A percentile compares a stretch with the other conserved stretches of the same genome.
phyloP scores from a whole-genome alignment of 2,888 invertebrate genomes.

The Fabriciana adippe region DNA sequence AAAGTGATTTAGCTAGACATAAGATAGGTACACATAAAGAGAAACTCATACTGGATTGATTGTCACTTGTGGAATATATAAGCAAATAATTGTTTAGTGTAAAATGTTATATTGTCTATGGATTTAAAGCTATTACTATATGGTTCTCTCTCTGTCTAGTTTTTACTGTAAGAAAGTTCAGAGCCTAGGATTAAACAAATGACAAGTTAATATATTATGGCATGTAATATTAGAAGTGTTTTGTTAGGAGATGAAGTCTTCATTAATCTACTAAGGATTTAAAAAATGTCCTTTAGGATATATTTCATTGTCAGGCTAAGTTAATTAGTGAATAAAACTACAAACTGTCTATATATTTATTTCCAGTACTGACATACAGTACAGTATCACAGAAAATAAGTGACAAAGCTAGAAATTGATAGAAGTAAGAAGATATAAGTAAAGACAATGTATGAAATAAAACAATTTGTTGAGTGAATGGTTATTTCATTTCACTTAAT shows the following conservation, averaged over 20 bases:
- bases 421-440: slow-evolving; percentile 37
- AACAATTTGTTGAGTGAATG: slow-evolving; percentile 51
- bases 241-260: too few relatives aligned
- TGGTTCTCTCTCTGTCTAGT: too few relatives aligned
- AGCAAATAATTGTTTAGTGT: too few relatives aligned
- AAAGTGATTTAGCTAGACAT: slow-evolving; percentile 70
- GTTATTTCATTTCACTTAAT: slow-evolving; percentile 46
- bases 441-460: slow-evolving; percentile 42
- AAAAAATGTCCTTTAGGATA: slow-evolving; percentile 21
- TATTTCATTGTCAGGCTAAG: neutral
- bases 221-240: too few relatives aligned
- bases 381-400: slow-evolving; percentile 40
- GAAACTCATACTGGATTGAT: slow-evolving; percentile 44
- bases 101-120: too few relatives aligned
- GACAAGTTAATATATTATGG: too few relatives aligned
- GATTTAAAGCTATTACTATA: too few relatives aligned
- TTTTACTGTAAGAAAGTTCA: too few relatives aligned
- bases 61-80: too few relatives aligned
- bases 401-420: slow-evolving; percentile 36
- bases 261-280: too few relatives aligned
- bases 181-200: too few relatives aligned
- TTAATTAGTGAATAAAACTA: slow-evolving; percentile 25
- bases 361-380: slow-evolving; percentile 33
- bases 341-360: slow-evolving; percentile 34
- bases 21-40: slow-evolving; percentile 67